Evolutionary conservation across 2,888 invertebrate species (phyloP).

Genomic region (Trissolcus brochymenae): DNA sequence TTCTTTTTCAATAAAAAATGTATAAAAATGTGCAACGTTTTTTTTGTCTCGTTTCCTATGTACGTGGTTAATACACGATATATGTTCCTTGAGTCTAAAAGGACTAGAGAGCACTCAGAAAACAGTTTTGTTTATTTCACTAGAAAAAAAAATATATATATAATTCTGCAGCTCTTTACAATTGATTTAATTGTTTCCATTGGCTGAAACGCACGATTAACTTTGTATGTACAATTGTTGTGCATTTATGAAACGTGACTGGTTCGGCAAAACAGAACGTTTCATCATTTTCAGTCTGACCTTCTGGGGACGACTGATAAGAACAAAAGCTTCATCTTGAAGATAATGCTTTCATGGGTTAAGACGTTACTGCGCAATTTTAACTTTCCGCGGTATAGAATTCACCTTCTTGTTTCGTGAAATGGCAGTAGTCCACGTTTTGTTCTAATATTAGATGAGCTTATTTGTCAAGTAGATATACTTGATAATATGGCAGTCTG

Average conservation of each 20-base stretch:
- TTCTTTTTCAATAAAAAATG: slow-evolving; percentile 54
- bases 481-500: no score
- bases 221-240: slow-evolving; percentile 9
- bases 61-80: slow-evolving; percentile 58
- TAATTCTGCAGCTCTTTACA: slow-evolving; percentile 30
- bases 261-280: background rate
- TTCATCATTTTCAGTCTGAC: background rate
- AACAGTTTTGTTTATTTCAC: slow-evolving; percentile 56
- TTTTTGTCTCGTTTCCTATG: slow-evolving; percentile 51
- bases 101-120: slow-evolving; percentile 60
- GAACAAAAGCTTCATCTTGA: no score
- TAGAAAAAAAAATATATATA: background rate
- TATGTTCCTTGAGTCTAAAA: slow-evolving; percentile 60
- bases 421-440: background rate
- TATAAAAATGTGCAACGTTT: slow-evolving; percentile 59
- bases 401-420: no score
- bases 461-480: no score
- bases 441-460: no score
- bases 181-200: slow-evolving; percentile 46
- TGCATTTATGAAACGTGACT: background rate
- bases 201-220: slow-evolving; percentile 19
- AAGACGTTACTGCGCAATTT: no score
- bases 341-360: no score
- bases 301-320: no score
- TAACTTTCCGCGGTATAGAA: no score